A percentile compares a stretch with the other conserved stretches of the same genome.
phyloP scores from a whole-genome alignment of 2,888 invertebrate species.

The Epicampocera succincta region DNA sequence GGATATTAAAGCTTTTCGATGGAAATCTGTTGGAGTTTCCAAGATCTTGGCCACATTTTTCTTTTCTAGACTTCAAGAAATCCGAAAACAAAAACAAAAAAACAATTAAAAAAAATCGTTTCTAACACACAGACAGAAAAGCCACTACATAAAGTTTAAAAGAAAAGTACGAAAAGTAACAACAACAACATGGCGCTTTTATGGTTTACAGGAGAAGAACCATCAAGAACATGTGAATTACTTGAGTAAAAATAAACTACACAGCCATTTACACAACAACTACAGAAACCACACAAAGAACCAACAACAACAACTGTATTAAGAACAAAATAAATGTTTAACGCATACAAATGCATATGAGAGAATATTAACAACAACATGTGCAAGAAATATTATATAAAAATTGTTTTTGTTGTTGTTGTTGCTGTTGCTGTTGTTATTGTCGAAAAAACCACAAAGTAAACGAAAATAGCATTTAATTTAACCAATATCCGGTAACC shows the following conservation, averaged over 20 bases:
- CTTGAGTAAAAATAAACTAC: constrained; percentile 35
- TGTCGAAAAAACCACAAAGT: constrained; percentile 72
- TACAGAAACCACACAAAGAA: constrained; percentile 17
- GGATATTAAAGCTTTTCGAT: no score
- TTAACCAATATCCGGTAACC: constrained; percentile 72
- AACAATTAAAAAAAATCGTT: constrained; percentile 22
- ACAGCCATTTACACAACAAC: constrained; percentile 34
- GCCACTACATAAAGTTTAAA: constrained; percentile 40
- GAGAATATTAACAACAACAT: constrained; percentile 62
- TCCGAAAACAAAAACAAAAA: constrained; percentile 12
- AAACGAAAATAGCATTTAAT: constrained; percentile 76
- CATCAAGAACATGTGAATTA: constrained; percentile 33
- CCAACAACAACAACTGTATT: constrained; percentile 12
- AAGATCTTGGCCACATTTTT: neutral
- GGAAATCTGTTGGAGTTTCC: no score
- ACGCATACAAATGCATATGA: constrained; percentile 66
- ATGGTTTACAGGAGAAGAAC: constrained; percentile 32
- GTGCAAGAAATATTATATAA: constrained; percentile 72
- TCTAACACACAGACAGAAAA: constrained; percentile 9
- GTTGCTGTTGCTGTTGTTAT: neutral
- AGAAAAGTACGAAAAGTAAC: neutral
- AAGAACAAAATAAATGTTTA: constrained; percentile 49
- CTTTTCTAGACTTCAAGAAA: constrained; percentile 8
- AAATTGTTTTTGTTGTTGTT: constrained; percentile 22
- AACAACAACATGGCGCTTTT: constrained; percentile 50